phyloP scores from a whole-genome alignment of 2,113 vertebrate species.

The Oryzias celebensis region DNA sequence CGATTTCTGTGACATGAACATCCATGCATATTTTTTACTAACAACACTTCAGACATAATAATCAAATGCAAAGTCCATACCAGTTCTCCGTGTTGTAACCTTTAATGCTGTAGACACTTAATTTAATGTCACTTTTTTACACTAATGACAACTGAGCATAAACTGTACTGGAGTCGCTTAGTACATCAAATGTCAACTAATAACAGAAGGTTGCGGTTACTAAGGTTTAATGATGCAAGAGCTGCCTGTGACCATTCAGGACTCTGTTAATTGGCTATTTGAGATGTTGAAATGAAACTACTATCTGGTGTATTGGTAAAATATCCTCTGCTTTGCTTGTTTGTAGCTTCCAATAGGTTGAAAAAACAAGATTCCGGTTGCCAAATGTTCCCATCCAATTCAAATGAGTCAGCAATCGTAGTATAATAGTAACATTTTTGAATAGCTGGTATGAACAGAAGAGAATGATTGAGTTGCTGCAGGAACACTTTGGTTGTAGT shows the following conservation, averaged over 20 bases:
- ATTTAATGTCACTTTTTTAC: not conserved
- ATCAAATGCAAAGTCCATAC: constrained; percentile 15
- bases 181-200: not conserved
- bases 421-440: too few species aligned
- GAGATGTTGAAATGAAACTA: not conserved
- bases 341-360: too few species aligned
- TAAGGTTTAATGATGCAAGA: not conserved
- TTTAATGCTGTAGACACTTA: not conserved
- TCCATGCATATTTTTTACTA: constrained; percentile 10
- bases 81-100: not conserved
- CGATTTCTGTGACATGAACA: constrained; percentile 34
- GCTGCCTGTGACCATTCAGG: not conserved
- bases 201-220: not conserved
- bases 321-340: too few species aligned
- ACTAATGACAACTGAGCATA: not conserved
- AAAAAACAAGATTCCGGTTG: too few species aligned
- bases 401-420: too few species aligned
- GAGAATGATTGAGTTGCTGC: too few species aligned
- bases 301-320: too few species aligned
- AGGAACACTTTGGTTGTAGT: too few species aligned
- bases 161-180: not conserved
- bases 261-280: not conserved
- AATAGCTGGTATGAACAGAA: too few species aligned
- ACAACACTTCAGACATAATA: constrained; percentile 14
- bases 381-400: too few species aligned